phyloP scores from a whole-genome alignment of 2,113 vertebrate genomes.

The Rissa tridactyla region DNA sequence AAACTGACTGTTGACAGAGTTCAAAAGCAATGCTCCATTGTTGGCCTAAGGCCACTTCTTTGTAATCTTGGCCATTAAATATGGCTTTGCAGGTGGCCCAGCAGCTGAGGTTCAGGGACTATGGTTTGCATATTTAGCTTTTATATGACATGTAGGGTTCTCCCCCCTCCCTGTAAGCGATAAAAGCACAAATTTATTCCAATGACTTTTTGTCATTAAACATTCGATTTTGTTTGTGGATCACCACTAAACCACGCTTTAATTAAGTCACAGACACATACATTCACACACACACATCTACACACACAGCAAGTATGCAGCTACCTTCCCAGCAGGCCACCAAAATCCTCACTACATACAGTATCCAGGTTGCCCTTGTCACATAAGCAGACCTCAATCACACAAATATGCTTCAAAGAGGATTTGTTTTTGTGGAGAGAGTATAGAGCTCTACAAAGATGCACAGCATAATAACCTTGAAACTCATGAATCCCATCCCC shows the following conservation, averaged over 20 bases:
- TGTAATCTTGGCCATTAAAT: conserved; percentile 81
- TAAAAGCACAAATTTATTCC: conserved; percentile 73
- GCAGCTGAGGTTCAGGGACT: conserved; percentile 72
- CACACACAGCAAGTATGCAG: neutral
- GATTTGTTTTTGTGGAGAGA: conserved; percentile 28
- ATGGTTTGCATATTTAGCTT: conserved; percentile 77
- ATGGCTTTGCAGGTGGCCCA: conserved; percentile 79
- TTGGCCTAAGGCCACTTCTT: conserved; percentile 77
- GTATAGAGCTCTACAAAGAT: conserved; percentile 10
- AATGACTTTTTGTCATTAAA: conserved; percentile 69
- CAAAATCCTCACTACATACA: conserved; percentile 1
- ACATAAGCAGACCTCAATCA: conserved; percentile 42
- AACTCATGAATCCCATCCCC: neutral
- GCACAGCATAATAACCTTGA: conserved; percentile 25
- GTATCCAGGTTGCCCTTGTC: conserved; percentile 49
- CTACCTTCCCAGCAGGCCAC: conserved; percentile 42
- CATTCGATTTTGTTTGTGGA: conserved; percentile 48
- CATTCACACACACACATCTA: neutral
- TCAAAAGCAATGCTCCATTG: conserved; percentile 76
- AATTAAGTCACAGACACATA: conserved; percentile 12
- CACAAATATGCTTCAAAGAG: conserved; percentile 55
- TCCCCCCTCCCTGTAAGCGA: conserved; percentile 60
- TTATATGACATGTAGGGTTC: conserved; percentile 60
- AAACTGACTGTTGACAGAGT: conserved; percentile 80
- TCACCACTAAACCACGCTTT: conserved; percentile 23